Evolutionary conservation across 2,888 invertebrate species (phyloP).

Genomic region (Nymphalis c-album): DNA sequence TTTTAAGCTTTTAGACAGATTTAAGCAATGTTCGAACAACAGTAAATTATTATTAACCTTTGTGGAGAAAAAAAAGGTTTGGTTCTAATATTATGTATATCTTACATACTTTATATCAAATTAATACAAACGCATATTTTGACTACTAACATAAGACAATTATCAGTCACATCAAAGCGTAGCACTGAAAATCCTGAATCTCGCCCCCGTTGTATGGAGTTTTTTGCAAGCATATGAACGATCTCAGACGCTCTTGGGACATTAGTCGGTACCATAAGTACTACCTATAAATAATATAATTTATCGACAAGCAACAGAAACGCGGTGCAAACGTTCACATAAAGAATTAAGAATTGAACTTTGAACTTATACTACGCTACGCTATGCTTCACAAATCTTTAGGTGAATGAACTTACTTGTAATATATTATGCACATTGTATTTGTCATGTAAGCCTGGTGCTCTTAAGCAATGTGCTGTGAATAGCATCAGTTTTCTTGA

Average conservation of each 20-base stretch:
- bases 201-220: constrained; percentile 60
- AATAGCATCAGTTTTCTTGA: constrained; percentile 62
- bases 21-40: too few species aligned
- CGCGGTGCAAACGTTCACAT: too few species aligned
- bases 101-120: background rate
- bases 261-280: constrained; percentile 62
- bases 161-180: constrained; percentile 65
- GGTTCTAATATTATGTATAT: background rate
- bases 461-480: constrained; percentile 68
- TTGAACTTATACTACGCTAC: too few species aligned
- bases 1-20: too few species aligned
- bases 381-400: too few species aligned
- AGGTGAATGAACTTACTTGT: constrained; percentile 51
- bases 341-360: too few species aligned
- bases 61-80: background rate
- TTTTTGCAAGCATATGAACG: constrained; percentile 56
- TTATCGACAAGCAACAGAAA: too few species aligned
- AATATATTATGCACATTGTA: constrained; percentile 66
- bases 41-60: too few species aligned
- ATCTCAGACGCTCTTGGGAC: constrained; percentile 54
- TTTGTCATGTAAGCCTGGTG: constrained; percentile 67
- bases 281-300: constrained; percentile 51
- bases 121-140: background rate
- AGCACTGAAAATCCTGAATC: constrained; percentile 63
- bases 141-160: constrained; percentile 55